Evolutionary conservation across 2,888 invertebrate genomes (phyloP), one percentile per base, ranked within the genome.

Genomic region (Folsomia manolachei): DNA sequence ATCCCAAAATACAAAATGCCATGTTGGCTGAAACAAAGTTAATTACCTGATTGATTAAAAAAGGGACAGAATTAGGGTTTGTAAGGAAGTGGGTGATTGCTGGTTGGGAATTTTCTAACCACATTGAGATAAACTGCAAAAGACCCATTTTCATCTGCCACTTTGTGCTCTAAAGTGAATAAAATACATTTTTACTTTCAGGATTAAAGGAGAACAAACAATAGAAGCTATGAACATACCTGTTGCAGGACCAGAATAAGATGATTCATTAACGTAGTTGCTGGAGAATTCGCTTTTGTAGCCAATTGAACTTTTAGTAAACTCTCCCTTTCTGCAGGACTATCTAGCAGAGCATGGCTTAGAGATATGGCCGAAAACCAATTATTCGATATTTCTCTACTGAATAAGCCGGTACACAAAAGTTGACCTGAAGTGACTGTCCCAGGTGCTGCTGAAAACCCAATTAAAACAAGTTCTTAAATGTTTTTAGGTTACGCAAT

Each of bases 321-420:
- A 83, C 96, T 94, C 82, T 97, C 96, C 83, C 96, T 95, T 82
- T 92, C 91, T 0, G 87, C 87, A 0, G 89, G 87, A 83, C 94
- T 95, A 75, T 95, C 95, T 4, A 94, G 89, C 23, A 99, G 86
- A 0, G 93, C 90, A 83, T 99, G 95, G 83, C 94, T 91, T 25
- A 99, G 85, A 0, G 95, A 94, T 0, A 96, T 92, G 0, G 95
- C 89, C 0, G 96, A 92, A 85, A 97, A 95, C 99, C 99, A 99
- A 84, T 94, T 95, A 27, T 95, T 94, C 25, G 96, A 85, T 0
- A 92, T 87, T 83, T 97, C 97, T 0, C 88, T 86, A 67, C 93
- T 94, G 84, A 97, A 96, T 26, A 97, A 85, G 0, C 97, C 97
- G 1, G 94, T 92, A 83, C 97, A 97, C 14, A 98, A 86, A 24